These are phyloP conservation scores for Apodemia duryi DNA, from an alignment of 2,888 invertebrate species.

Conservation along the genomic window DNA sequence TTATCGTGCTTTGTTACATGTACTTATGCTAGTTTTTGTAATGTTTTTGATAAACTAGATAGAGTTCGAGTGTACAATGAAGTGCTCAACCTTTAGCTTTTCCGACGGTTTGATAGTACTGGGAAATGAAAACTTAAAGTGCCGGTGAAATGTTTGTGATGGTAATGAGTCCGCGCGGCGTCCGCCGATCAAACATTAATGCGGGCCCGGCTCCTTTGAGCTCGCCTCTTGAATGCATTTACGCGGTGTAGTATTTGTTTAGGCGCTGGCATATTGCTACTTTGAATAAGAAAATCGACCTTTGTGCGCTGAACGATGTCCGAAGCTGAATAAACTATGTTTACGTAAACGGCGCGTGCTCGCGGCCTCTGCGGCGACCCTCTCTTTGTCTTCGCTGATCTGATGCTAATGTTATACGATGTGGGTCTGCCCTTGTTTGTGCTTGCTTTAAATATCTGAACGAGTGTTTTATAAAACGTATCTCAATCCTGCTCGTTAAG, in stretches of 20 bases:
- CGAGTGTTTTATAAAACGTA: background rate
- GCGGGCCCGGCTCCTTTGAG: slow-evolving; percentile 24
- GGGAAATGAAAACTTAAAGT: background rate
- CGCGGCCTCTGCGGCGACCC: slow-evolving; percentile 8
- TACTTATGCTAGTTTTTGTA: too few relatives aligned
- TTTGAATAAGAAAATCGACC: slow-evolving; percentile 64
- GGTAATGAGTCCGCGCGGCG: slow-evolving; percentile 53
- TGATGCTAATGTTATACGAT: slow-evolving; percentile 28
- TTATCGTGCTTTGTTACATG: too few relatives aligned
- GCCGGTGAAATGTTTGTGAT: slow-evolving; percentile 43
- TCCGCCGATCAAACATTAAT: slow-evolving; percentile 44
- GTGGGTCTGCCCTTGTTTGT: slow-evolving; percentile 17
- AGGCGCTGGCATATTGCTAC: slow-evolving; percentile 66
- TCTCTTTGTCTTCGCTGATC: slow-evolving; percentile 15
- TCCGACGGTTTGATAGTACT: background rate
- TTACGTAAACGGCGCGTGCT: slow-evolving; percentile 33
- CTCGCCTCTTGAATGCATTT: slow-evolving; percentile 47
- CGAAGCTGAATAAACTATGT: slow-evolving; percentile 33
- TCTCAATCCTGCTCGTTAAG: background rate
- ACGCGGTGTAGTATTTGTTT: slow-evolving; percentile 61
- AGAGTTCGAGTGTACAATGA: background rate
- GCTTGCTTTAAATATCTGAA: background rate
- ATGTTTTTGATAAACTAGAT: too few relatives aligned
- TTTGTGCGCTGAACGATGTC: slow-evolving; percentile 38
- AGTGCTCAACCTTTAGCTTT: too few relatives aligned